These are phyloP conservation scores for Homarus gammarus DNA, from an alignment of 2,888 invertebrate genomes.

Conservation along the genomic window DNA sequence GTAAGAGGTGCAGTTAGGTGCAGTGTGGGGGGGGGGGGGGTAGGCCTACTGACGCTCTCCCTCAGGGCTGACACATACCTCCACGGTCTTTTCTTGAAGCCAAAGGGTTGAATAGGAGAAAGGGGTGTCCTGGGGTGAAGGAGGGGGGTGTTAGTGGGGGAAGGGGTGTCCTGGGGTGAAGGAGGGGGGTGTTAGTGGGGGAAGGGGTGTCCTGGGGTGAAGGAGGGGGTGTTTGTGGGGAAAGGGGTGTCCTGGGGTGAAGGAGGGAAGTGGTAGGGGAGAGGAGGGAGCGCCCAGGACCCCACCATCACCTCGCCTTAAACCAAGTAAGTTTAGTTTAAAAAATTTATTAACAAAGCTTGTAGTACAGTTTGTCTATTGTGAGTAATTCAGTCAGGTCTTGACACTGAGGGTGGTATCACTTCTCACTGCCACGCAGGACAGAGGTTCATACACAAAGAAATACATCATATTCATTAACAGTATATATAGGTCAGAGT, in stretches of 20 bases:
- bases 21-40: neutral
- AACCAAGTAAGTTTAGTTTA: neutral
- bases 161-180: neutral
- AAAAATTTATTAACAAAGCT: too few relatives aligned
- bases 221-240: neutral
- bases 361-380: too few relatives aligned
- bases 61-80: neutral
- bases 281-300: neutral
- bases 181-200: conserved; percentile 13
- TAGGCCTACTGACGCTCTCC: conserved; percentile 20
- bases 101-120: neutral
- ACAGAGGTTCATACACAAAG: too few relatives aligned
- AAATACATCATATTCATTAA: too few relatives aligned
- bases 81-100: neutral
- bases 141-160: neutral
- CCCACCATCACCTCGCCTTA: neutral
- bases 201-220: neutral
- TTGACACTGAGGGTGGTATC: too few relatives aligned
- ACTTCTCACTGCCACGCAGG: too few relatives aligned
- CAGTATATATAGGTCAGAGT: too few relatives aligned
- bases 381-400: too few relatives aligned
- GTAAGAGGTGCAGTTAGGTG: conserved; percentile 31
- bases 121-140: neutral
- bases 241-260: neutral
- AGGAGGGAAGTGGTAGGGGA: conserved; percentile 1